A percentile compares a stretch with the other conserved stretches of the same genome.
These are phyloP conservation scores for Caenorhabditis sp. DNA, from an alignment of 2,888 invertebrate genomes.

Conservation along the genomic window DNA sequence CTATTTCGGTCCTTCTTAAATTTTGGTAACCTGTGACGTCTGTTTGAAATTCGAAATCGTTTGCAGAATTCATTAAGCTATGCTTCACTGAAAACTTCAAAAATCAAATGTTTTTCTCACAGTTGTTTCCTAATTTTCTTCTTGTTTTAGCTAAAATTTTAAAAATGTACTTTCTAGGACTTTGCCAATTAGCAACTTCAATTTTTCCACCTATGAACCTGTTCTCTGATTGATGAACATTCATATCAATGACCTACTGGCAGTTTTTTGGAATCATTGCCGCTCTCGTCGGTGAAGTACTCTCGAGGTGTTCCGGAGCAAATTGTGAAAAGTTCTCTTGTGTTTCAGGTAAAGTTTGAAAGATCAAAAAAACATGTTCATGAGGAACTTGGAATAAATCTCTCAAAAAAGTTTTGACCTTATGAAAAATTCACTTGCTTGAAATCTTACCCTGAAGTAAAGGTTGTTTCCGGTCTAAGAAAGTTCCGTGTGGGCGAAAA, in stretches of 20 bases:
- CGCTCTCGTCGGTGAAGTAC: slow-evolving; percentile 14
- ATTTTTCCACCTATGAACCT: not conserved
- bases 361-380: not conserved
- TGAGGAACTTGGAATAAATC: no score
- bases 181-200: not conserved
- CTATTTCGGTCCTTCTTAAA: not conserved
- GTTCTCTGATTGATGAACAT: not conserved
- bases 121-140: not conserved
- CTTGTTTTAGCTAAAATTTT: not conserved
- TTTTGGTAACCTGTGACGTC: slow-evolving; percentile 39
- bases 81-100: slow-evolving; percentile 23
- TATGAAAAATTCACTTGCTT: not conserved
- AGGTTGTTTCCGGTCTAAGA: not conserved
- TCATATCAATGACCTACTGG: slow-evolving; percentile 31
- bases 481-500: slow-evolving; percentile 14
- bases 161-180: no score
- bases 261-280: slow-evolving; percentile 32
- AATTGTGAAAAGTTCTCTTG: slow-evolving; percentile 59
- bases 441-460: not conserved
- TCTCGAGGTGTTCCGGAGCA: slow-evolving; percentile 37
- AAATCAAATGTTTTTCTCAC: not conserved
- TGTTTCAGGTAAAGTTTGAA: slow-evolving; percentile 42
- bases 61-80: slow-evolving; percentile 52
- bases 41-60: slow-evolving; percentile 46
- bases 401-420: not conserved